Base-by-base conservation (phyloP, 2,888 invertebrate species). In the Sesia bembeciformis region DNA sequence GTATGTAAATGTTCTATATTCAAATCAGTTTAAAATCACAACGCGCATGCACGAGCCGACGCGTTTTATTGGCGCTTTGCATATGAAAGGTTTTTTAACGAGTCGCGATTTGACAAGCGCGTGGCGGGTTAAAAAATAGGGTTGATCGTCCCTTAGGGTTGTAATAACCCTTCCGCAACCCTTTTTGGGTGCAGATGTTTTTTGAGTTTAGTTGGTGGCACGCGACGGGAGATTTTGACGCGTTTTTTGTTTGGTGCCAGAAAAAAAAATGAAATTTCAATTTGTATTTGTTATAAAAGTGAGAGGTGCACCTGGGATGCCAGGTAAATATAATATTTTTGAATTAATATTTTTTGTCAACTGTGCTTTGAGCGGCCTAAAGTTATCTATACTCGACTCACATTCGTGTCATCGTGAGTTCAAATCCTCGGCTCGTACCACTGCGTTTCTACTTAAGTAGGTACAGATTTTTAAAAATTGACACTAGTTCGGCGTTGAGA, bases 1-100 rank as follows among this genome's bases (percentile, higher is more conserved):
- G 69, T 85, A 87, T 88, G 86, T 85, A 86, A 88, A 88, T 87
- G 70, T 78, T 71, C 70, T 78, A 77, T 86, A 88, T 89, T 88
- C 85, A 89, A 88, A 89, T 87, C 81, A 83, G 76, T 87, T 89
- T 87, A 86, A 88, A 88, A 85, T 84, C 80, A 76, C 72, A 82
- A 68, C 74, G 89, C 88, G 89, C 89, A 89, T 88, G 89, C 86
- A 87, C 88, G 86, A 66, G 75, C 63, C 75, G 72, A 8, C 62
- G 74, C 67, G 82, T 84, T 83, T 85, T 84, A 89, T 89, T 89
- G 88, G 88, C 67, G 79, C 78, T 81, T 77, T 74, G 75, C 75
- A 75, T 81, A 72, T 65, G 73, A 81, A 80, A 81, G 81, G 78
- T 71, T 70, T 63, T 62, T 64, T 63, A 57, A 50, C 53, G 52